A percentile compares a stretch with the other conserved stretches of the same genome.
Conservation (phyloP, 1,140 invertebrate genomes). For the Drosophila virilis region DNA sequence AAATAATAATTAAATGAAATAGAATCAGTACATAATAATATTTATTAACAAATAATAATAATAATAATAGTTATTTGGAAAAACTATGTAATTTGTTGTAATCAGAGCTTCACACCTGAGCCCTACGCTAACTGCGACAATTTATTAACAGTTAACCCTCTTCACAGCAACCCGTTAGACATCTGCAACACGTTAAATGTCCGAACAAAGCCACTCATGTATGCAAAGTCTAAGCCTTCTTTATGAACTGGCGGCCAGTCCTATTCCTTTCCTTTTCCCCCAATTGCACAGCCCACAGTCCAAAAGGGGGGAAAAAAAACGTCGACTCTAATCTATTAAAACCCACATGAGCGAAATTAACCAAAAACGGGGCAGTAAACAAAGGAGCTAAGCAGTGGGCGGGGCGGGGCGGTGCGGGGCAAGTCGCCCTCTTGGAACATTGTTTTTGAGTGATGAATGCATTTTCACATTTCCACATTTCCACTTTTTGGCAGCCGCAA, state of each 20-base stretch:
- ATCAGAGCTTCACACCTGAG: too few relatives aligned
- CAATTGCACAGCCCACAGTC: conserved; percentile 2
- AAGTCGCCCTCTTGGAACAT: conserved; percentile 3
- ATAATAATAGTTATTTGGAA: too few relatives aligned
- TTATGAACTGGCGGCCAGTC: conserved; percentile 49
- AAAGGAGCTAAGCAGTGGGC: conserved; percentile 3
- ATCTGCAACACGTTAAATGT: conserved; percentile 30
- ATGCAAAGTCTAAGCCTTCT: conserved; percentile 31
- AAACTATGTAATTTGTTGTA: too few relatives aligned
- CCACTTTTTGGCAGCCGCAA: conserved; percentile 52
- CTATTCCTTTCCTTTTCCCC: conserved; percentile 8
- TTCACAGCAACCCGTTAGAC: conserved; percentile 26
- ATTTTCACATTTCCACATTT: conserved; percentile 42
- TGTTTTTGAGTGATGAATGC: conserved; percentile 63
- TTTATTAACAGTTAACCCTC: conserved; percentile 51
- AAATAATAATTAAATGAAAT: too few relatives aligned
- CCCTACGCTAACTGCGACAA: neutral
- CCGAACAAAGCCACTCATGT: conserved; percentile 40
- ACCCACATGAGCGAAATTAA: conserved; percentile 56
- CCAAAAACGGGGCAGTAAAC: conserved; percentile 50
- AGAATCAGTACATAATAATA: too few relatives aligned
- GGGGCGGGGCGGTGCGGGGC: neutral
- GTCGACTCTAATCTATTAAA: conserved; percentile 67
- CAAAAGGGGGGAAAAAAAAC: neutral
- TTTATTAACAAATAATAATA: too few relatives aligned